phyloP scores from a whole-genome alignment of 2,797 vertebrate species.

The Oophaga sylvatica region DNA sequence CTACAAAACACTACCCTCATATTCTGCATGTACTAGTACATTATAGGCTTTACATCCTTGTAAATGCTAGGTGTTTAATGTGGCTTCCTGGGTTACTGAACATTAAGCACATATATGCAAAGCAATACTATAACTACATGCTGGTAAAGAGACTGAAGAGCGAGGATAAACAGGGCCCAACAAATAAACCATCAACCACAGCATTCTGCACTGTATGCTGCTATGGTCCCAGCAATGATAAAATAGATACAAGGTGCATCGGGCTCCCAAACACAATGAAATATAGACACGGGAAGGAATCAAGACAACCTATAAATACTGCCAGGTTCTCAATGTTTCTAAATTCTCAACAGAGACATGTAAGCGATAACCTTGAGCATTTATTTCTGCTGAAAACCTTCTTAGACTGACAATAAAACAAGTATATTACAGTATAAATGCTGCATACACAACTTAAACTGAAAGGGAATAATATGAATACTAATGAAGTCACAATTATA shows the following conservation, averaged over 20 bases:
- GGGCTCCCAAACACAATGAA: not conserved
- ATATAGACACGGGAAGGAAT: not conserved
- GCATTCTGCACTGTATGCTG: not conserved
- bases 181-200: not conserved
- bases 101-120: not conserved
- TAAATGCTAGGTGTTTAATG: not conserved
- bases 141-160: not conserved
- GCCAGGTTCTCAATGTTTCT: not conserved
- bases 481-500: not conserved
- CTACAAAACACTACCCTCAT: too few relatives aligned
- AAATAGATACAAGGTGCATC: conserved; percentile 1
- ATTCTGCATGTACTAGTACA: too few relatives aligned
- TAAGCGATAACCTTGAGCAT: conserved; percentile 45
- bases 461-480: conserved; percentile 6
- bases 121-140: not conserved
- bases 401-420: conserved; percentile 41
- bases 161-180: not conserved
- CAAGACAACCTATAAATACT: conserved; percentile 6
- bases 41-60: too few relatives aligned
- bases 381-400: conserved; percentile 24
- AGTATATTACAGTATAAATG: conserved; percentile 51
- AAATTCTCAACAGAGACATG: conserved; percentile 9
- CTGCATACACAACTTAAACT: conserved; percentile 6
- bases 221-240: not conserved
- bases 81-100: not conserved